Evolutionary conservation across 2,888 invertebrate species (phyloP), one percentile per base, ranked within the genome.

Genomic region (Schrankia costaestrigalis): DNA sequence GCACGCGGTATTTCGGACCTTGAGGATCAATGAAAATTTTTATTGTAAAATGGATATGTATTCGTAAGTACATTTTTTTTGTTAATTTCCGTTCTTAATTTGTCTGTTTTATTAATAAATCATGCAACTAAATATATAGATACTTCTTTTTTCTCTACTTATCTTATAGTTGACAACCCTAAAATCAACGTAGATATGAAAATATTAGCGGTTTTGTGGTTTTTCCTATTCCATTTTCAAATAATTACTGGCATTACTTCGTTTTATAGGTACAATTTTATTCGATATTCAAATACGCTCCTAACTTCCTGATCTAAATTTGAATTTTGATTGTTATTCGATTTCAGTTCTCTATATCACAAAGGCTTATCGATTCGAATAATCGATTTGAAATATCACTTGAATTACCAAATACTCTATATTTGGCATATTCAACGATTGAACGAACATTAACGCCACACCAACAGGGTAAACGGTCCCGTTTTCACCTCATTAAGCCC

Each of bases 401-500:
- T 41, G 51, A 56, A 57, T 43, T 43, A 37, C 35, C 40, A 31
- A 56, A 43, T 59, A 37, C 40, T 51, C 58, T 57, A 51, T 60
- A 59, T 59, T 59, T 51, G 61, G 58, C 46, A 44, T 51, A 46
- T 54, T 51, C 56, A 57, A 60, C 59, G 71, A 67, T 71, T 66
- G 70, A 67, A 63, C 40, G 49, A 48, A 68, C 75, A 78, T 76
- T 74, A 78, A 61, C 65, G 53, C 52, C 48, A 63, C 58, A 65
- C 57, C 56, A 53, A 65, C 63, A 63, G 71, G 69, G 77, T 76
- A 73, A 80, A 72, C 74, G 78, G 62, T 67, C 77, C 82, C 72
- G 78, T 85, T 85, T 81, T 78, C 86, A 84, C 83, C 84, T 86
- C 86, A 86, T 87, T 87, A 84, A 79, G 70, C 72, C 64, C 68